Percentiles rank a stretch among this genome's conserved stretches.
These are phyloP conservation scores for Gephyroberyx darwinii DNA, from an alignment of 2,797 vertebrate species.

Conservation along the genomic window DNA sequence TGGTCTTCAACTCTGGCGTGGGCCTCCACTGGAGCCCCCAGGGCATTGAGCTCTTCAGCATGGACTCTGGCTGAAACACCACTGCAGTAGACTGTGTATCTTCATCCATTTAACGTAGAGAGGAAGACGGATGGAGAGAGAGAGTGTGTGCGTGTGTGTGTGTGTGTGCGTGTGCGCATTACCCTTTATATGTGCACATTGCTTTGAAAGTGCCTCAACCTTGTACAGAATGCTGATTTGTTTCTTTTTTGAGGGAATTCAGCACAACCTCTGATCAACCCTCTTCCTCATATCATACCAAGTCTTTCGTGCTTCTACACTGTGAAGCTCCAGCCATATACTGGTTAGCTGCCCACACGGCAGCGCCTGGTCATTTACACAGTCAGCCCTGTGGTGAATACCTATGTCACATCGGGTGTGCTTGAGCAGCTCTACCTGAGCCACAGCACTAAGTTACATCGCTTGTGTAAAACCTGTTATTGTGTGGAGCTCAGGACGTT, in stretches of 20 bases:
- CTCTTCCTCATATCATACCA: constrained; percentile 44
- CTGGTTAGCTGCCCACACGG: constrained; percentile 31
- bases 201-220: constrained; percentile 82
- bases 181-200: constrained; percentile 66
- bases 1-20: constrained; percentile 92
- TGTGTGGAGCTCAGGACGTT: constrained; percentile 46
- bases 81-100: constrained; percentile 7
- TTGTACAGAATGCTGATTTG: constrained; percentile 64
- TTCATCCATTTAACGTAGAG: constrained; percentile 37
- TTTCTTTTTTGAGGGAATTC: constrained; percentile 36
- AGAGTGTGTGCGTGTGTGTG: constrained; percentile 7
- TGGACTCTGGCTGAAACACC: constrained; percentile 90
- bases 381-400: constrained; percentile 25
- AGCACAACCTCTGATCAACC: constrained; percentile 42
- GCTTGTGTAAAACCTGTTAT: constrained; percentile 21
- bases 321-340: constrained; percentile 50
- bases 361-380: constrained; percentile 28
- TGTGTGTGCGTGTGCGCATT: constrained; percentile 45
- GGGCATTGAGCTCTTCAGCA: constrained; percentile 94
- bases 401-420: constrained; percentile 20
- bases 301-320: constrained; percentile 62
- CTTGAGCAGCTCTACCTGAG: constrained; percentile 31
- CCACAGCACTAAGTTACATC: constrained; percentile 31
- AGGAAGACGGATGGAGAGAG: constrained; percentile 42
- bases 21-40: constrained; percentile 93